Base-by-base conservation (phyloP, 1,140 invertebrate species). In the Neomicropteryx cornuta region DNA sequence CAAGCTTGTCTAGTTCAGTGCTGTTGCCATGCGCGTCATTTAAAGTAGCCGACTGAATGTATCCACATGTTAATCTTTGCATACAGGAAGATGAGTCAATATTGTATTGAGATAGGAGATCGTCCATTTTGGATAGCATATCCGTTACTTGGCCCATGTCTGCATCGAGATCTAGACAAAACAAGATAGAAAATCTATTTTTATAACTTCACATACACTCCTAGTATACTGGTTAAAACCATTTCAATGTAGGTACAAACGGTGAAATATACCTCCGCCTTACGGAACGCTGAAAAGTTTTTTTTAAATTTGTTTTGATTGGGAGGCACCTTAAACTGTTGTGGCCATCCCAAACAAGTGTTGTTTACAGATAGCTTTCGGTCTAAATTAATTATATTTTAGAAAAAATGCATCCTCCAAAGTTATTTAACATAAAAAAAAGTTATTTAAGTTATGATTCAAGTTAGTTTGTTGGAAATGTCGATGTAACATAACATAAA, bases 81-180 rank as follows among this genome's bases (percentile, higher is more conserved):
- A 83, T 75, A 49, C 85, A 88, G 5, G 76, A 77, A 1, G 76
- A 76, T 0, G 82, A 82, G 50, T 88, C 83, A 18, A 88, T 79
- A 39, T 85, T 80, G 44, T 86, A 75, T 41, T 78, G 71, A 1
- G 74, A 73, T 4, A 87, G 49, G 0, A 74, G 69, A 38, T 81
- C 76, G 46, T 88, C 83, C n/a, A 88, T 60, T 50, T 72, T 75
- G 21, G 73, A 72, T 45, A 87, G 62, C 39, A 83, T 60, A 32
- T 78, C 76, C 1, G 72, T 68, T 17, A 83, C 50, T n/a, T 77
- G 69, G 6, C 60, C 54, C 32, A 72, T 51, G 30, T 76, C 75
- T 13, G 65, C 68, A 31, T 81, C 79, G 4, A 76, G 68, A 50
- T 76, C 81, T 79, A 51, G 23, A 47, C 50, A 41, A 33, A 42